Percentiles rank a stretch among this genome's conserved stretches.
These are phyloP conservation scores for Zaprionus camerounensis DNA, from an alignment of 1,140 invertebrate genomes.

Conservation along the genomic window DNA sequence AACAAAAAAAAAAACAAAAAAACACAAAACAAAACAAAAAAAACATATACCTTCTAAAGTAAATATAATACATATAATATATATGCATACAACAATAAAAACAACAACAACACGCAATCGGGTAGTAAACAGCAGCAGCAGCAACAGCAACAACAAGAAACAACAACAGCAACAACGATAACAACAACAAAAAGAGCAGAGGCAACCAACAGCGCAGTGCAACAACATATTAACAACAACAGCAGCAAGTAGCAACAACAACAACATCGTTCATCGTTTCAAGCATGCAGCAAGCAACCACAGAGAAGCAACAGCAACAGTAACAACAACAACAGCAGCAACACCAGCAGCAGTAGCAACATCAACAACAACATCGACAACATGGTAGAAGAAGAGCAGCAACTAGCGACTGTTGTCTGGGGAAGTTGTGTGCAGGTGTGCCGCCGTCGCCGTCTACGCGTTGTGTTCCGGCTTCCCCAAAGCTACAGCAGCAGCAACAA, in stretches of 20 bases:
- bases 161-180: slow-evolving; percentile 10
- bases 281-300: slow-evolving; percentile 24
- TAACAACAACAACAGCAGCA: slow-evolving; percentile 26
- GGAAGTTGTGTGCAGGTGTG: slow-evolving; percentile 5
- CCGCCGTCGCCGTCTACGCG: slow-evolving; percentile 17
- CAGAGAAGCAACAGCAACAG: slow-evolving; percentile 23
- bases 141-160: slow-evolving; percentile 6
- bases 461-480: slow-evolving; percentile 30
- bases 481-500: slow-evolving; percentile 31
- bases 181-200: slow-evolving; percentile 13
- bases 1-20: slow-evolving; percentile 32
- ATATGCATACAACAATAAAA: slow-evolving; percentile 77
- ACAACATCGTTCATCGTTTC: background rate
- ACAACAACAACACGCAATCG: slow-evolving; percentile 59
- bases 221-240: slow-evolving; percentile 29
- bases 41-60: slow-evolving; percentile 80
- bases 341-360: slow-evolving; percentile 10
- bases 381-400: slow-evolving; percentile 7
- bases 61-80: slow-evolving; percentile 84
- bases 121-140: slow-evolving; percentile 39
- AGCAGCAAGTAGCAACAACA: slow-evolving; percentile 41
- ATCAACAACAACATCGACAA: slow-evolving; percentile 28
- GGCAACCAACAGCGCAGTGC: slow-evolving; percentile 27
- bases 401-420: slow-evolving; percentile 25
- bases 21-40: slow-evolving; percentile 43